phyloP scores from a whole-genome alignment of 2,888 invertebrate species.

The Leucophora obtusa region DNA sequence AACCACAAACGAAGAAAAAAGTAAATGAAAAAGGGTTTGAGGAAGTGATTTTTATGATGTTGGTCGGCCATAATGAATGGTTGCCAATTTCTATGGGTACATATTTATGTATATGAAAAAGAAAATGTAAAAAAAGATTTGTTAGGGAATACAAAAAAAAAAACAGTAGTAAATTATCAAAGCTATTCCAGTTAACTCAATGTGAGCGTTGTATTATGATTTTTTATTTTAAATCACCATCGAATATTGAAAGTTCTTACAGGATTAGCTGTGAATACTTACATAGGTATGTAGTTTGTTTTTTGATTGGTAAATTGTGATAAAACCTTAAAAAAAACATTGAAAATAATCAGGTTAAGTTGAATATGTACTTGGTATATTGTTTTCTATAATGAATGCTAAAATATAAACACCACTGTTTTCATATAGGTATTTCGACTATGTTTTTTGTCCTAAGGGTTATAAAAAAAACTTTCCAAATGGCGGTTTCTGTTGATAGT shows the following conservation, averaged over 20 bases:
- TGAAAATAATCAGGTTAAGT: slow-evolving; percentile 55
- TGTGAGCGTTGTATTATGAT: too few relatives aligned
- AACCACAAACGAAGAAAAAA: background rate
- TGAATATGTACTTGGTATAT: slow-evolving; percentile 11
- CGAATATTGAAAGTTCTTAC: too few relatives aligned
- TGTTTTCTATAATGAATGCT: background rate
- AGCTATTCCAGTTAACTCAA: too few relatives aligned
- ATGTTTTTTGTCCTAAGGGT: slow-evolving; percentile 30
- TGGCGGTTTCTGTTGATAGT: slow-evolving; percentile 32
- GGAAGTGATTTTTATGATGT: slow-evolving; percentile 29
- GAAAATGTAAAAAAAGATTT: background rate
- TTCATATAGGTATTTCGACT: background rate
- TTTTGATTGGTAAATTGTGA: slow-evolving; percentile 76
- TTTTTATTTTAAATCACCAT: too few relatives aligned
- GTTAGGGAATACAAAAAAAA: background rate
- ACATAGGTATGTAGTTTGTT: slow-evolving; percentile 67
- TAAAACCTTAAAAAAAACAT: slow-evolving; percentile 54
- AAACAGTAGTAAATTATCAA: background rate
- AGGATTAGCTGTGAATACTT: too few relatives aligned
- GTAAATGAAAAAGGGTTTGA: slow-evolving; percentile 1
- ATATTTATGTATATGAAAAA: background rate
- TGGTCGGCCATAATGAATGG: slow-evolving; percentile 73
- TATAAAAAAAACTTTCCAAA: slow-evolving; percentile 30
- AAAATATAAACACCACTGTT: slow-evolving; percentile 3
- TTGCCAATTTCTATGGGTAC: slow-evolving; percentile 60